Evolutionary conservation across 2,113 vertebrate genomes (phyloP).

Genomic region (Brachypteracias leptosomus): DNA sequence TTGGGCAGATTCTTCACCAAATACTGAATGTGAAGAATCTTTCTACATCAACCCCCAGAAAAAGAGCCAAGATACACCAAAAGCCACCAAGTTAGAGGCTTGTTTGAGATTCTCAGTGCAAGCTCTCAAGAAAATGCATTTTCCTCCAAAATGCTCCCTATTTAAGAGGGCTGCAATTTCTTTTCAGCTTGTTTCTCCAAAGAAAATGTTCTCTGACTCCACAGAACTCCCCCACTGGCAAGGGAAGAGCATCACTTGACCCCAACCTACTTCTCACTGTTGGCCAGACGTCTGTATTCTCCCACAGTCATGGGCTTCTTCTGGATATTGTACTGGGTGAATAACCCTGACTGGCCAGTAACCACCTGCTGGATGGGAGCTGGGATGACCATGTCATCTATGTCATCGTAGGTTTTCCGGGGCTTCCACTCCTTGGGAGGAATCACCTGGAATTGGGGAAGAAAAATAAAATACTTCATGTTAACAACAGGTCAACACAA

Average conservation of each 20-base stretch:
- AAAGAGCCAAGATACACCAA: neutral
- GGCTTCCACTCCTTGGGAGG: conserved; percentile 84
- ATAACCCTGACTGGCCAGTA: conserved; percentile 81
- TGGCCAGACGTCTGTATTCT: conserved; percentile 81
- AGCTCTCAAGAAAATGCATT: neutral
- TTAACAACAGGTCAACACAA: neutral
- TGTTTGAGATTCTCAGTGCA: neutral
- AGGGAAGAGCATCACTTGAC: rapidly evolving
- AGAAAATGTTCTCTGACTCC: neutral
- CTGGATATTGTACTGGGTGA: conserved; percentile 86
- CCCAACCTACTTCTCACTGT: conserved; percentile 78
- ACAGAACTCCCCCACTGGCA: rapidly evolving
- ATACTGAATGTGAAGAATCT: neutral
- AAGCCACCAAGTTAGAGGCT: neutral
- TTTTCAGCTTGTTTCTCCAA: neutral
- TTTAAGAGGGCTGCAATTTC: neutral
- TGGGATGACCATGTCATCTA: conserved; percentile 82
- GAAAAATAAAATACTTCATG: rapidly evolving
- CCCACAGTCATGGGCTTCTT: conserved; percentile 84
- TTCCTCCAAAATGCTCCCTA: neutral
- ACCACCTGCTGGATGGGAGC: conserved; percentile 85
- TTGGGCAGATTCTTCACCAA: neutral
- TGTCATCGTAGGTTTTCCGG: conserved; percentile 76
- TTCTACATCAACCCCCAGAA: neutral
- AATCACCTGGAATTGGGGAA: conserved; percentile 68